A percentile compares a stretch with the other conserved stretches of the same genome.
These are phyloP conservation scores for Channallabes apus DNA, from an alignment of 2,797 vertebrate species.

Conservation along the genomic window DNA sequence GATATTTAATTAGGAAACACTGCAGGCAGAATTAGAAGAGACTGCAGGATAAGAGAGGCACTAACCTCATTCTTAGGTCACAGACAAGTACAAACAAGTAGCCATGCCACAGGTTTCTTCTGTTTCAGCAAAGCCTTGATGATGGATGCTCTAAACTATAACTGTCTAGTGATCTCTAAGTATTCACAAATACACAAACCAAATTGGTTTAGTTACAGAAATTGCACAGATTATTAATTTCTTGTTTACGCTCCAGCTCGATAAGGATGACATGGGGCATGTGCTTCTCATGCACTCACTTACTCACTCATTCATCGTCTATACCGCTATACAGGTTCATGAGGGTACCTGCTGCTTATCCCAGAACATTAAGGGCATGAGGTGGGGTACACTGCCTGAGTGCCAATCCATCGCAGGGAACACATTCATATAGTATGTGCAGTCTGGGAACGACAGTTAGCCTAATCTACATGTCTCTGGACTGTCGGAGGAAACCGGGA, in stretches of 20 bases:
- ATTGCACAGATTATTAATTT: background rate
- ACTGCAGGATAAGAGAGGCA: slow-evolving; percentile 37
- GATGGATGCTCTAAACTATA: background rate
- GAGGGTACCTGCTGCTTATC: too few species aligned
- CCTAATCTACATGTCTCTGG: too few species aligned
- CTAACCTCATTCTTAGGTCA: slow-evolving; percentile 36
- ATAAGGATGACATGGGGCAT: background rate
- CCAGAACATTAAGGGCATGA: too few species aligned
- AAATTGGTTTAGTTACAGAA: background rate
- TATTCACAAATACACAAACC: background rate
- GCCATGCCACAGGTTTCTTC: slow-evolving; percentile 13
- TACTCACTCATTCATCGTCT: too few species aligned
- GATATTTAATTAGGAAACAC: slow-evolving; percentile 52
- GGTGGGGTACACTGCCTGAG: too few species aligned
- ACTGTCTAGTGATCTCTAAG: background rate
- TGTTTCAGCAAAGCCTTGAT: background rate
- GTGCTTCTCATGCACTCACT: background rate
- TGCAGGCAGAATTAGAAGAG: slow-evolving; percentile 37
- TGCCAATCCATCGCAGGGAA: too few species aligned
- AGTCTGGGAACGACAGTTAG: too few species aligned
- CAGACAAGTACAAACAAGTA: slow-evolving; percentile 13
- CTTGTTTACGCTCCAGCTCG: background rate
- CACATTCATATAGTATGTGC: too few species aligned
- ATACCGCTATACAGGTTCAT: too few species aligned
- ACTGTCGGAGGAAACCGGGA: too few species aligned